phyloP scores from a whole-genome alignment of 2,797 vertebrate genomes.

The Capromys pilorides region DNA sequence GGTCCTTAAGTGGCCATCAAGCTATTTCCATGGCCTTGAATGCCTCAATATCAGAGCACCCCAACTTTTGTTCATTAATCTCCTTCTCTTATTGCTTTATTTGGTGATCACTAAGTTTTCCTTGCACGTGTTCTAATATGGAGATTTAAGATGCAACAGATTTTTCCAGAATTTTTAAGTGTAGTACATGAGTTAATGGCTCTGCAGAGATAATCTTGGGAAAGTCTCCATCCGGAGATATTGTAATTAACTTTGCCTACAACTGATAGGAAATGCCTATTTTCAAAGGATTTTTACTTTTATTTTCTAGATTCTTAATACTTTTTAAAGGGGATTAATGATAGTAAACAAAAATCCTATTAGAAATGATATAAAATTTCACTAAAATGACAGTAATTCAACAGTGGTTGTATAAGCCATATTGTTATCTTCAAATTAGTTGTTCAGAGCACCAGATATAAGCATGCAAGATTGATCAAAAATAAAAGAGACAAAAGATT shows the following conservation, averaged over 20 bases:
- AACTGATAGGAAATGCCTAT: background rate
- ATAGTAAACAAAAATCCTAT: too few relatives aligned
- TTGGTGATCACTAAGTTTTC: slow-evolving; percentile 62
- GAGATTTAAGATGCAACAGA: slow-evolving; percentile 44
- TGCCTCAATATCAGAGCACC: background rate
- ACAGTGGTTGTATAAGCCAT: too few relatives aligned
- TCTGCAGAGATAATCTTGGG: background rate
- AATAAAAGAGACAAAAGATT: too few relatives aligned
- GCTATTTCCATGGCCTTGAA: background rate
- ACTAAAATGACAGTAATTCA: too few relatives aligned
- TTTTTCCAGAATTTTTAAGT: slow-evolving; percentile 68
- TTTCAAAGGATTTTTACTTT: background rate
- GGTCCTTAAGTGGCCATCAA: background rate
- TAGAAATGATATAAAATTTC: too few relatives aligned
- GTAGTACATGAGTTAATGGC: slow-evolving; percentile 21
- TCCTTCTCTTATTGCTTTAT: slow-evolving; percentile 60
- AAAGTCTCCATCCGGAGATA: background rate
- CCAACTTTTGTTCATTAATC: slow-evolving; percentile 40
- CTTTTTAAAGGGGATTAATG: too few relatives aligned
- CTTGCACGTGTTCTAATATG: slow-evolving; percentile 28
- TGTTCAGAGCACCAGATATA: too few relatives aligned
- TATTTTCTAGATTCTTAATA: background rate
- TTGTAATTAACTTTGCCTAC: background rate
- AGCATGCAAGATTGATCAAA: too few relatives aligned
- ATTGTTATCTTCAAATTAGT: too few relatives aligned